Base-by-base conservation (phyloP, 2,113 vertebrate species). In the Chitala chitala region DNA sequence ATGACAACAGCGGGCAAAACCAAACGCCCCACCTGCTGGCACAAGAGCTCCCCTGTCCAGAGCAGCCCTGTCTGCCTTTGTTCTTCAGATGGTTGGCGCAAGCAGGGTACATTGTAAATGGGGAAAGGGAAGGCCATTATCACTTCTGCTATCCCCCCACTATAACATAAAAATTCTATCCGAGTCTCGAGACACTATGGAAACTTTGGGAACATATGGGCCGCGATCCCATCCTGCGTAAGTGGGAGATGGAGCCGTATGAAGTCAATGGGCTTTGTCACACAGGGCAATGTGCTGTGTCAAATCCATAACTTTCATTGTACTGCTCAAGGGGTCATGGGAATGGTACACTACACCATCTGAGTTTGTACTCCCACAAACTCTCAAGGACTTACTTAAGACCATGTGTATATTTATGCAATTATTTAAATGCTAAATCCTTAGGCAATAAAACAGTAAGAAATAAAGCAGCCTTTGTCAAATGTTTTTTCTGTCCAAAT, bases 331-430 rank as follows among this genome's bases (percentile, higher is more conserved):
- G 46, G 24, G 3, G 42, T 29, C 29, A 29, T 48, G 63, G 36
- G 40, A 66, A 66, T 66, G 58, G 59, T 71, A 59, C 65, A 54
- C 73, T 40, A 42, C 38, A 20, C 55, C n/a, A n/a, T n/a, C n/a
- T n/a, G n/a, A 48, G 38, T 55, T 31, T n/a, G 31, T 44, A 29
- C 36, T 13, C n/a, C 36, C 22, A 31, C 61, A 44, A 65, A 54
- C 9, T 26, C 61, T 15, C 31, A 24, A n/a, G 33, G n/a, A 12
- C 48, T 36, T 24, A 74, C 72, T 66, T n/a, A n/a, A 22, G 46
- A 54, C 20, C 36, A 38, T 2, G 31, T 59, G 22, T 38, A 8
- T 65, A 74, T 69, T 58, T 75, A n/a, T 56, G 61, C 31, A 20
- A 36, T 10, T 3, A 29, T 46, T 51, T 58, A 38, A 63, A 73